A percentile compares a stretch with the other conserved stretches of the same genome.
Evolutionary conservation across 1,140 invertebrate species (phyloP).

Genomic region (Nixonia krombeini): DNA sequence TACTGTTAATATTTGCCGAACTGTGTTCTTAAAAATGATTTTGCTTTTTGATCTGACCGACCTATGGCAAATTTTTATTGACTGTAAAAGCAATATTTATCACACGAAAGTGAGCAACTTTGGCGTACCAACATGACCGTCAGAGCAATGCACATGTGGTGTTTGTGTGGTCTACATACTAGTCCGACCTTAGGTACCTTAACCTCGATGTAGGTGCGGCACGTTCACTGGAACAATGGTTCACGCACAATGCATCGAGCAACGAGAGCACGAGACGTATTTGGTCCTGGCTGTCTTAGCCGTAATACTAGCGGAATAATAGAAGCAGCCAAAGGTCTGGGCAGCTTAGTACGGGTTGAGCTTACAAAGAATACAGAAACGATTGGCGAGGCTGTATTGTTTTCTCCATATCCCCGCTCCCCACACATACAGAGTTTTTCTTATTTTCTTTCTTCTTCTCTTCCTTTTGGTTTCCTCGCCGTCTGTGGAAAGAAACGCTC

Average conservation of each 20-base stretch:
- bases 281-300: slow-evolving; percentile 46
- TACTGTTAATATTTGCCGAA: too few species aligned
- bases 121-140: too few species aligned
- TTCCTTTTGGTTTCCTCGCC: background rate
- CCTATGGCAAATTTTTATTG: too few species aligned
- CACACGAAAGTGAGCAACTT: too few species aligned
- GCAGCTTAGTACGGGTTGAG: slow-evolving; percentile 32
- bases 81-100: too few species aligned
- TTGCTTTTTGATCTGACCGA: too few species aligned
- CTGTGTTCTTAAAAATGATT: too few species aligned
- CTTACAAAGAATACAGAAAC: slow-evolving; percentile 46
- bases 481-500: slow-evolving; percentile 13
- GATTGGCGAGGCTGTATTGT: slow-evolving; percentile 44
- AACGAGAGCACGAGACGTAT: slow-evolving; percentile 43
- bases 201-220: slow-evolving; percentile 41
- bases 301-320: slow-evolving; percentile 49
- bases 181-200: slow-evolving; percentile 38
- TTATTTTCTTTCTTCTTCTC: slow-evolving; percentile 8
- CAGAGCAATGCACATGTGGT: background rate
- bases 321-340: slow-evolving; percentile 35
- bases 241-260: slow-evolving; percentile 45
- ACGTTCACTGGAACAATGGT: slow-evolving; percentile 47
- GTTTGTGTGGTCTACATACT: slow-evolving; percentile 25
- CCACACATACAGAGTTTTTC: too few species aligned
- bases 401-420: slow-evolving; percentile 36